A percentile compares a stretch with the other conserved stretches of the same genome.
phyloP scores from a whole-genome alignment of 2,113 vertebrate genomes.

The Neopipo cinnamomea region DNA sequence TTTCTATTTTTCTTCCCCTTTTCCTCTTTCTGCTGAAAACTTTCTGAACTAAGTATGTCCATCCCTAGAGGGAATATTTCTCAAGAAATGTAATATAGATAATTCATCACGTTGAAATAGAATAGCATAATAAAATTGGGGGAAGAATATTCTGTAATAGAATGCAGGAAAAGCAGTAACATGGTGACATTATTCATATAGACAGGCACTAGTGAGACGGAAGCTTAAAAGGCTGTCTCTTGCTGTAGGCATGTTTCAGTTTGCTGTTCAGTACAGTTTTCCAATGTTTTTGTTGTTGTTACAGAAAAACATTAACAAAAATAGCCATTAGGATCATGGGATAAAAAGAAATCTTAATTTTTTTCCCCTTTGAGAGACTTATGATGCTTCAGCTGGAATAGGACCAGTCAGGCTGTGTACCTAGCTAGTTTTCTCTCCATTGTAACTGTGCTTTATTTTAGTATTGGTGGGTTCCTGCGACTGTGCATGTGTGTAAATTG shows the following conservation, averaged over 20 bases:
- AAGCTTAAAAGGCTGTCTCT: conserved; percentile 37
- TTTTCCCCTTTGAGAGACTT: background rate
- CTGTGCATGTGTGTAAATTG: background rate
- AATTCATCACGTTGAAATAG: conserved; percentile 60
- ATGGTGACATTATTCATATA: conserved; percentile 34
- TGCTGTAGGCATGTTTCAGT: background rate
- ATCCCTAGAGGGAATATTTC: conserved; percentile 16
- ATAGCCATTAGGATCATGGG: background rate
- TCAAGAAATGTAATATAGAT: conserved; percentile 38
- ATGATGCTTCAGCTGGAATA: background rate
- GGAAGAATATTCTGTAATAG: background rate
- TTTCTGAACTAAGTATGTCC: background rate
- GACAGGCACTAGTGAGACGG: background rate
- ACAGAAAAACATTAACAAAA: conserved; percentile 13
- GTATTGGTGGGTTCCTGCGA: background rate
- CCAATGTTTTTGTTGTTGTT: background rate
- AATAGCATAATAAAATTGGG: conserved; percentile 44
- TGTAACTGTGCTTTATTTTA: background rate
- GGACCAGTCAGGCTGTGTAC: background rate
- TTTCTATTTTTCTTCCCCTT: background rate
- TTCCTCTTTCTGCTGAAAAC: background rate
- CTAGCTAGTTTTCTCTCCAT: background rate
- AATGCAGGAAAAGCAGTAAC: conserved; percentile 26
- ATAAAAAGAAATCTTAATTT: background rate
- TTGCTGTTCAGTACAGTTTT: conserved; percentile 19